Conservation (phyloP, 2,888 invertebrate species). For the Watsonalla cultraria region DNA sequence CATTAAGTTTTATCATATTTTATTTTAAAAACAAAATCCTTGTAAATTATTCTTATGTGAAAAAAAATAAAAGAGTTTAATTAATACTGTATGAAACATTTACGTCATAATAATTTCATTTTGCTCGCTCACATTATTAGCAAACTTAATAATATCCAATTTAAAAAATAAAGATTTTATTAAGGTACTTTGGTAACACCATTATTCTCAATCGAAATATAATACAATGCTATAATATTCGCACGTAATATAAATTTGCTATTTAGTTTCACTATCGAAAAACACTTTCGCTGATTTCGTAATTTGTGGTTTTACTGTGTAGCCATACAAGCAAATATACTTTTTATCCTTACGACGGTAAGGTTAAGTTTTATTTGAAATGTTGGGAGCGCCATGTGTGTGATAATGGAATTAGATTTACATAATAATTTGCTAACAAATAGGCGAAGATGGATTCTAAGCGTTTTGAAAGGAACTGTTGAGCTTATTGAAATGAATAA, state of each 20-base stretch:
- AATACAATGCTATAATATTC: background rate
- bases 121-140: no score
- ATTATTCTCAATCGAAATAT: background rate
- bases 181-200: no score
- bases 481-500: background rate
- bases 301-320: background rate
- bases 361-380: background rate
- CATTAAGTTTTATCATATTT: no score
- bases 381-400: background rate
- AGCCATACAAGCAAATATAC: background rate
- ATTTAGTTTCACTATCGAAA: background rate
- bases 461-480: background rate
- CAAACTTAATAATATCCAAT: no score
- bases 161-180: no score
- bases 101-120: no score
- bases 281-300: constrained; percentile 1
- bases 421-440: constrained; percentile 1
- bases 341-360: background rate
- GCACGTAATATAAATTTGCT: background rate
- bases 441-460: background rate
- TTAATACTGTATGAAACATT: no score
- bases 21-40: no score
- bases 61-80: no score
- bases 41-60: no score
- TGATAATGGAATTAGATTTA: background rate